These are phyloP conservation scores for Pocillopora damicornis DNA, from an alignment of 64 coral and sea anemone genomes.

Conservation along the genomic window DNA sequence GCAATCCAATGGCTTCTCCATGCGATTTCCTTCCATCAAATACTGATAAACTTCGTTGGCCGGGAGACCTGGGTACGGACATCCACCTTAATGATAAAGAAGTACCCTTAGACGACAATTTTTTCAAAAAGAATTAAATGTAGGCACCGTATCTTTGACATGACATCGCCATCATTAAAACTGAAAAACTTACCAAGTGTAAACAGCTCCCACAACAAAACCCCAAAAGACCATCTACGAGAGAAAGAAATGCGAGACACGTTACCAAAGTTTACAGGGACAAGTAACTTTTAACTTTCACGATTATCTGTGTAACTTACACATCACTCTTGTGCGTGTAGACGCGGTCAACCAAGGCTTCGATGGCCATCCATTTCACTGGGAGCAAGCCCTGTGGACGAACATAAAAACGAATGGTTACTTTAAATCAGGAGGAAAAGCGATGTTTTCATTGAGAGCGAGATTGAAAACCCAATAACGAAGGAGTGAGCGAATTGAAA, in stretches of 20 bases:
- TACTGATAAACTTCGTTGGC: conserved; percentile 91
- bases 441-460: no score
- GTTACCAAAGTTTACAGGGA: neutral
- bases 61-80: conserved; percentile 82
- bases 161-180: neutral
- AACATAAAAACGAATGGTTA: neutral
- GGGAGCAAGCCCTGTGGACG: conserved; percentile 65
- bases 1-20: conserved; percentile 70
- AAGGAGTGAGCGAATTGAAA: no score
- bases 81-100: conserved; percentile 40
- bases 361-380: conserved; percentile 95
- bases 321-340: conserved; percentile 89
- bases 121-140: neutral
- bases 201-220: conserved; percentile 85
- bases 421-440: no score
- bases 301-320: conserved; percentile 26
- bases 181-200: conserved; percentile 50
- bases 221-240: conserved; percentile 84
- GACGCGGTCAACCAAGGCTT: conserved; percentile 74
- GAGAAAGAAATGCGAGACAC: neutral
- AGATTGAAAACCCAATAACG: no score
- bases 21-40: conserved; percentile 79
- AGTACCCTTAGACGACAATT: neutral
- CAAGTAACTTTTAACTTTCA: neutral
- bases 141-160: neutral